phyloP scores from a whole-genome alignment of 2,888 invertebrate genomes.

The Tenthredo scrophulariae region DNA sequence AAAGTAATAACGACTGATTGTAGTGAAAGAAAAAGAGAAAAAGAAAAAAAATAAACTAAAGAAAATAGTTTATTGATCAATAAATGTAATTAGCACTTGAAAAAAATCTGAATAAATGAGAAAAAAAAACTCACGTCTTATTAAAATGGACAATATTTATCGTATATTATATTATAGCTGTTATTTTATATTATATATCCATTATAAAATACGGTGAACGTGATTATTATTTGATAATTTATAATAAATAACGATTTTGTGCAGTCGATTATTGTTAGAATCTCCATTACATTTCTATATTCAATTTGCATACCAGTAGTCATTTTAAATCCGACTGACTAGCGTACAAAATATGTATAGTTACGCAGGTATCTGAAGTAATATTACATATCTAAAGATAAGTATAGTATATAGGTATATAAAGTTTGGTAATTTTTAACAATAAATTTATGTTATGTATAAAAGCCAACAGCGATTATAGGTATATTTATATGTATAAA shows the following conservation, averaged over 20 bases:
- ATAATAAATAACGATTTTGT: slow-evolving; percentile 23
- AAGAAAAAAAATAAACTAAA: background rate
- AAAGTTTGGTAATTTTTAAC: slow-evolving; percentile 18
- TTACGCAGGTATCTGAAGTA: slow-evolving; percentile 15
- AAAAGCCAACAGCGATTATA: slow-evolving; percentile 23
- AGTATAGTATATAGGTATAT: background rate
- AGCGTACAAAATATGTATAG: slow-evolving; percentile 10
- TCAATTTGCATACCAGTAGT: slow-evolving; percentile 9
- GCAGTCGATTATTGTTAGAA: slow-evolving; percentile 4
- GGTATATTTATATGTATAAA: background rate
- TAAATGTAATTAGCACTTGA: slow-evolving; percentile 15
- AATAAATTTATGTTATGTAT: slow-evolving; percentile 18
- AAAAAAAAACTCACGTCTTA: background rate
- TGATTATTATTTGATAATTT: slow-evolving; percentile 24
- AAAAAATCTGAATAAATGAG: slow-evolving; percentile 16
- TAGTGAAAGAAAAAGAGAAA: background rate
- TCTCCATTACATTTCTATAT: slow-evolving; percentile 11
- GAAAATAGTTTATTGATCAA: background rate
- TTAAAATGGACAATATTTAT: background rate
- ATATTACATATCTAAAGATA: slow-evolving; percentile 53
- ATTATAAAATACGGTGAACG: slow-evolving; percentile 1
- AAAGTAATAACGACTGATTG: background rate
- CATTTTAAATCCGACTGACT: background rate
- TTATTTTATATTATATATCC: background rate
- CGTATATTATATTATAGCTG: background rate